Conservation (phyloP, 2,113 vertebrate species). For the Meriones unguiculatus region DNA sequence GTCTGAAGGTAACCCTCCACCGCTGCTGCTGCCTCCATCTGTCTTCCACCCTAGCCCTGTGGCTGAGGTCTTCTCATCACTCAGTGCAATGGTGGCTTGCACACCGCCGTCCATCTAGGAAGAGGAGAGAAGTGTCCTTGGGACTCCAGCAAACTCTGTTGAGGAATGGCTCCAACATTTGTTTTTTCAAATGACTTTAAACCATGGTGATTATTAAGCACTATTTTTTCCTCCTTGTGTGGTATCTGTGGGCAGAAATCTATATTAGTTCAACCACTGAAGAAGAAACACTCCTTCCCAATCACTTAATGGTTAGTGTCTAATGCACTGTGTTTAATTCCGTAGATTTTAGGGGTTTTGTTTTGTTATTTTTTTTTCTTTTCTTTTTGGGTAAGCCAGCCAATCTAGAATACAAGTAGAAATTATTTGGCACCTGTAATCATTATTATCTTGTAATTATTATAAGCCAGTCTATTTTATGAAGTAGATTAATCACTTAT, state of each 20-base stretch:
- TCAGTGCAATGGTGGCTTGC: fast-evolving
- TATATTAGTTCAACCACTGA: background rate
- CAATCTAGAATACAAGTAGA: background rate
- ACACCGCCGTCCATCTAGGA: fast-evolving
- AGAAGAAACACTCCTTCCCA: background rate
- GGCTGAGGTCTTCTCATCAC: fast-evolving
- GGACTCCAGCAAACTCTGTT: background rate
- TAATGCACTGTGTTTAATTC: background rate
- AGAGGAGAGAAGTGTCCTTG: background rate
- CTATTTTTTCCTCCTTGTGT: background rate
- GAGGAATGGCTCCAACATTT: background rate
- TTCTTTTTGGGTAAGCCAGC: background rate
- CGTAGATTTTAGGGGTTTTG: background rate
- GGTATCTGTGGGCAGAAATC: background rate
- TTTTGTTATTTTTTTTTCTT: background rate
- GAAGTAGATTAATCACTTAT: background rate
- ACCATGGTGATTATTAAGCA: background rate
- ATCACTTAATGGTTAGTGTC: background rate
- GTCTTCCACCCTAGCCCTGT: fast-evolving
- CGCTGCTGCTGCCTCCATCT: fast-evolving
- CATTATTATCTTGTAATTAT: background rate
- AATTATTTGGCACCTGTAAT: background rate
- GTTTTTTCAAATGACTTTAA: background rate
- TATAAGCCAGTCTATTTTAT: background rate
- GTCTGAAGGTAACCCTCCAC: fast-evolving